Conservation (phyloP, 2,797 vertebrate species). For the Amblyopsis hoosieri region DNA sequence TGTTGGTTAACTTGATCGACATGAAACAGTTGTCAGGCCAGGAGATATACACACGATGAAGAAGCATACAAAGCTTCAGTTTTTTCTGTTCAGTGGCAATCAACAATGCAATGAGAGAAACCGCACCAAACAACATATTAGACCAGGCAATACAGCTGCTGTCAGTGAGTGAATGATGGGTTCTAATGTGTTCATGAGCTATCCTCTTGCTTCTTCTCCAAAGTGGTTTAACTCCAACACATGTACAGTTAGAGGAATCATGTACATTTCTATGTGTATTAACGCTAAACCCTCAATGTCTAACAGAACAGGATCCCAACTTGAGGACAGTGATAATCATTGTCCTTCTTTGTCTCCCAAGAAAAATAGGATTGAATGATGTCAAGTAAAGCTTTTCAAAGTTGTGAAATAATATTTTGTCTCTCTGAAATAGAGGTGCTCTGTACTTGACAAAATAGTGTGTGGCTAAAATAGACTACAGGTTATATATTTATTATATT, state of each 20-base stretch:
- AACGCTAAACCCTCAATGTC: constrained; percentile 12
- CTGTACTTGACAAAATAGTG: constrained; percentile 60
- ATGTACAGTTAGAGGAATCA: constrained; percentile 55
- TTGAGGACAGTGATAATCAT: constrained; percentile 51
- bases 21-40: constrained; percentile 63
- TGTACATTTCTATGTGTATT: constrained; percentile 50
- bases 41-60: constrained; percentile 59
- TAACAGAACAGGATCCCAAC: constrained; percentile 26
- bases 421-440: constrained; percentile 56
- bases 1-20: constrained; percentile 74
- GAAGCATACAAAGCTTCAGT: constrained; percentile 28
- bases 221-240: constrained; percentile 64
- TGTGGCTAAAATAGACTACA: constrained; percentile 69
- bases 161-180: constrained; percentile 22
- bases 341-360: constrained; percentile 27
- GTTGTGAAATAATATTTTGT: constrained; percentile 46
- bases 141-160: constrained; percentile 20
- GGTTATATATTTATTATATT: constrained; percentile 35
- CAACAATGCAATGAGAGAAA: constrained; percentile 52
- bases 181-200: constrained; percentile 30
- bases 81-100: constrained; percentile 70
- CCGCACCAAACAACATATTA: constrained; percentile 12
- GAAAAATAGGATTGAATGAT: constrained; percentile 39
- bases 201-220: constrained; percentile 24
- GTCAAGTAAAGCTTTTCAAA: constrained; percentile 57